These are phyloP conservation scores for Colostygia pectinataria DNA, from an alignment of 2,888 invertebrate species.

Conservation along the genomic window DNA sequence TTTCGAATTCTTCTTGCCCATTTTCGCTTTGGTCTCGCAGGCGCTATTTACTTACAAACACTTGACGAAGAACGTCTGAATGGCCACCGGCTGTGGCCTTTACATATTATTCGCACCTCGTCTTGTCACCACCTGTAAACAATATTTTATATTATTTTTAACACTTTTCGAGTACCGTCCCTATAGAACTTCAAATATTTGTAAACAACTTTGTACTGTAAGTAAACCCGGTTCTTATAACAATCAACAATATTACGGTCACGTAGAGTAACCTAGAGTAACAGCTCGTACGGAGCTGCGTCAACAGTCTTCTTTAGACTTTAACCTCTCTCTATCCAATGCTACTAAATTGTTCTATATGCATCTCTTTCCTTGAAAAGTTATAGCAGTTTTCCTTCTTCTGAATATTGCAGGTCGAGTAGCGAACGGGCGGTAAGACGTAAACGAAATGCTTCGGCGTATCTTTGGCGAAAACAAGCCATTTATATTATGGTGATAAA, in stretches of 20 bases:
- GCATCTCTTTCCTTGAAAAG: conserved; percentile 58
- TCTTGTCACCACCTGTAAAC: conserved; percentile 55
- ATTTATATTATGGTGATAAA: conserved; percentile 66
- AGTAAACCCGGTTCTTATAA: conserved; percentile 12
- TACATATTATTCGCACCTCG: conserved; percentile 65
- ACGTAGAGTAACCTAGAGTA: conserved; percentile 45
- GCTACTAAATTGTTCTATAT: conserved; percentile 36
- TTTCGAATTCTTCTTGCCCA: conserved; percentile 98
- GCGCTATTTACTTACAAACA: conserved; percentile 40
- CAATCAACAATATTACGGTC: conserved; percentile 37
- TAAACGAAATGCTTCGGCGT: conserved; percentile 66
- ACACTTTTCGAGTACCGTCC: background rate
- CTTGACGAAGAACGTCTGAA: conserved; percentile 39
- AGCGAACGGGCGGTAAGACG: conserved; percentile 51
- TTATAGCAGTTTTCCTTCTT: conserved; percentile 68
- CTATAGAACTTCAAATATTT: too few species aligned
- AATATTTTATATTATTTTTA: conserved; percentile 8
- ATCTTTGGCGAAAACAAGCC: conserved; percentile 70
- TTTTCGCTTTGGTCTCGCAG: conserved; percentile 67
- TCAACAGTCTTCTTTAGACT: conserved; percentile 45
- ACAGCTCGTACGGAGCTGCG: conserved; percentile 48
- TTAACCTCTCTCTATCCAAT: conserved; percentile 42
- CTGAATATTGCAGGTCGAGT: conserved; percentile 58
- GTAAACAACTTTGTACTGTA: background rate
- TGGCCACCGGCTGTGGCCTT: conserved; percentile 54